Conservation (phyloP, 37 sponge, comb jelly and placozoan species). For the Agelas oroides region DNA sequence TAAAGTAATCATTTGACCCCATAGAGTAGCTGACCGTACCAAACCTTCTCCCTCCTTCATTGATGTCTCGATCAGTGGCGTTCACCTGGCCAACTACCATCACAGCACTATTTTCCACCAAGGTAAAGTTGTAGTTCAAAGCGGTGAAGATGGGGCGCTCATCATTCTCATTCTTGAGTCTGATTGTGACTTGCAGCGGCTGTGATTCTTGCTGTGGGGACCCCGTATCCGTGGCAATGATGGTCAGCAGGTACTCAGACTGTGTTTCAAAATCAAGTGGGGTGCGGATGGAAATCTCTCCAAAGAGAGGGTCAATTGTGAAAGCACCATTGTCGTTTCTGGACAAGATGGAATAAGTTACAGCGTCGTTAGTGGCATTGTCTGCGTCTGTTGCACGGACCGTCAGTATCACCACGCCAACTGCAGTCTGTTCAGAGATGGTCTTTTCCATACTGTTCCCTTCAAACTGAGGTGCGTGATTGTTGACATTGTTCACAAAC, state of each 20-base stretch:
- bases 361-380: slow-evolving; percentile 48
- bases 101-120: slow-evolving; percentile 40
- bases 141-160: slow-evolving; percentile 52
- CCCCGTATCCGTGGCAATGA: slow-evolving; percentile 79
- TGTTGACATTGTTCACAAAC: slow-evolving; percentile 59
- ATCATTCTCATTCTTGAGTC: slow-evolving; percentile 62
- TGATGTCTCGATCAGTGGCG: slow-evolving; percentile 61
- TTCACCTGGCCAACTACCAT: slow-evolving; percentile 25
- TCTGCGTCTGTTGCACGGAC: slow-evolving; percentile 64
- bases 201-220: slow-evolving; percentile 16
- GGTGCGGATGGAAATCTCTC: slow-evolving; percentile 41
- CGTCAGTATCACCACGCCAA: slow-evolving; percentile 19
- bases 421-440: slow-evolving; percentile 33
- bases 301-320: slow-evolving; percentile 63
- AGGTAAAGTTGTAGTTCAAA: slow-evolving; percentile 21
- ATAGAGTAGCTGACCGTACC: slow-evolving; percentile 49
- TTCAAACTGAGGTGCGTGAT: slow-evolving; percentile 71
- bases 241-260: slow-evolving; percentile 33
- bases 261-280: slow-evolving; percentile 67
- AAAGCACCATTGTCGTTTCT: slow-evolving; percentile 56
- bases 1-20: slow-evolving; percentile 34
- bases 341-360: slow-evolving; percentile 24
- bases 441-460: background rate
- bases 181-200: slow-evolving; percentile 24
- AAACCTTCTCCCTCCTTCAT: background rate